Evolutionary conservation across 2,113 vertebrate species (phyloP).

Genomic region (Salminus brasiliensis): DNA sequence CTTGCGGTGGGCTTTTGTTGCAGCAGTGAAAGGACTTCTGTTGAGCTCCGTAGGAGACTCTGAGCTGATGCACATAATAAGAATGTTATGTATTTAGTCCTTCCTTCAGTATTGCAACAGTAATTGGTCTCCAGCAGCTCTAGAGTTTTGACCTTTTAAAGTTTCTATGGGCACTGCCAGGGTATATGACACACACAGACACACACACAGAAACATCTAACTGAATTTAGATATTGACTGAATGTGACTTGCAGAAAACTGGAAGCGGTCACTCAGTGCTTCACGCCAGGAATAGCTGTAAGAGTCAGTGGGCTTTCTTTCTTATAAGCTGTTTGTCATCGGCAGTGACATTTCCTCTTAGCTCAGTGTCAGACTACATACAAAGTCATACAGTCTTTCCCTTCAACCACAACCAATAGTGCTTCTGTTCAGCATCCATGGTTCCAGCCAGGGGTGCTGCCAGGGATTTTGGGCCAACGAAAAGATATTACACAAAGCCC

Average conservation of each 20-base stretch:
- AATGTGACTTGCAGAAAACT: slow-evolving; percentile 20
- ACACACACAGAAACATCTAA: not conserved
- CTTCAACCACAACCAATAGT: not conserved
- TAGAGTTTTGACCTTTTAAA: slow-evolving; percentile 26
- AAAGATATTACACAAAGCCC: no score
- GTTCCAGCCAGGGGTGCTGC: no score
- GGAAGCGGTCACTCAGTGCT: not conserved
- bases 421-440: not conserved
- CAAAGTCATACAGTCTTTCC: no score
- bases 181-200: not conserved
- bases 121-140: slow-evolving; percentile 31
- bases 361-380: not conserved
- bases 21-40: not conserved
- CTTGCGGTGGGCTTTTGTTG: not conserved
- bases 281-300: slow-evolving; percentile 6
- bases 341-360: not conserved
- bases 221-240: slow-evolving; percentile 19
- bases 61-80: not conserved
- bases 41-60: not conserved
- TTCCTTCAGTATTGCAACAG: not conserved
- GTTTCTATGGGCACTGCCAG: slow-evolving; percentile 13
- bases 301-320: not conserved
- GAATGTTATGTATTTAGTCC: slow-evolving; percentile 4
- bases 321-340: not conserved
- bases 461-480: no score